Evolutionary conservation across 1,140 invertebrate genomes (phyloP).

Genomic region (Aphis craccivora): DNA sequence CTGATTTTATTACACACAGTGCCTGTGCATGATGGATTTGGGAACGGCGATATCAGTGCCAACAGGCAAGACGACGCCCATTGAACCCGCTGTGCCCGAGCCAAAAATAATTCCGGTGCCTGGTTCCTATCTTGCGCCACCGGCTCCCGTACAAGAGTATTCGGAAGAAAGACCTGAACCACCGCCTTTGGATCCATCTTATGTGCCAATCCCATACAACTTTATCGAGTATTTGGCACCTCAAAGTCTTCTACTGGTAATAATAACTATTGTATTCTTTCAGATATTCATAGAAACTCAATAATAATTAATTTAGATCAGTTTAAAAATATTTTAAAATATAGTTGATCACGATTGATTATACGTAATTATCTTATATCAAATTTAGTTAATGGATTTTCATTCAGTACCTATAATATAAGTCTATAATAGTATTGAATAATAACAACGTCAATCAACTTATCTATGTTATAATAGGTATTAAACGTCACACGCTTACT

Average conservation of each 20-base stretch:
- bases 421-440: neutral
- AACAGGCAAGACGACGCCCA: slow-evolving; percentile 61
- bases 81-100: slow-evolving; percentile 60
- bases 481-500: neutral
- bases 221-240: slow-evolving; percentile 61
- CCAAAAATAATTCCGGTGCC: slow-evolving; percentile 47
- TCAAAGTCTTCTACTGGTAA: slow-evolving; percentile 60
- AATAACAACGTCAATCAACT: neutral
- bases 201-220: slow-evolving; percentile 59
- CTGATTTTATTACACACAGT: neutral
- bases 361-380: neutral
- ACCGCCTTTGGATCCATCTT: slow-evolving; percentile 61
- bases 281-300: neutral
- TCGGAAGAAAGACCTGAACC: slow-evolving; percentile 61
- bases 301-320: neutral
- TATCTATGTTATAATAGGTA: neutral
- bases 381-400: neutral
- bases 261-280: slow-evolving; percentile 17
- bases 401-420: neutral
- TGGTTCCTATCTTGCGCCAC: slow-evolving; percentile 32
- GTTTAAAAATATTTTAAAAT: neutral
- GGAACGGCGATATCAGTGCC: slow-evolving; percentile 60
- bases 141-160: slow-evolving; percentile 61
- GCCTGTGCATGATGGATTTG: slow-evolving; percentile 29
- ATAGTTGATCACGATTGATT: neutral